Conservation (phyloP, 2,797 vertebrate genomes). For the Acanthis flammea region DNA sequence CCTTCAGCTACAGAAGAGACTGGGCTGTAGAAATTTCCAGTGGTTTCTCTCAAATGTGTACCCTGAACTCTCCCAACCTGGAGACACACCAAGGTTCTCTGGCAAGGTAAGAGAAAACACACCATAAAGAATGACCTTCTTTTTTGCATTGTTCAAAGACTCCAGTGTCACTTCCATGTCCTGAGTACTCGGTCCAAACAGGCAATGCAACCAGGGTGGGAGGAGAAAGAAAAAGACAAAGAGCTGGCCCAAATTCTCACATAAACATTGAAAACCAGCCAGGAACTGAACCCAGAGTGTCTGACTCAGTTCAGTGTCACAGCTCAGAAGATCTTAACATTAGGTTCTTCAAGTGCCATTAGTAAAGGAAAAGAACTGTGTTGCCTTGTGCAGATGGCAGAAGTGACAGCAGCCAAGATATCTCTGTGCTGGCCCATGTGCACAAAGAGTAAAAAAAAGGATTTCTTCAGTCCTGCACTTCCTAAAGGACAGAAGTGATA, state of each 20-base stretch:
- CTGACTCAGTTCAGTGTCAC: not conserved
- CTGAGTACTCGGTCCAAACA: not conserved
- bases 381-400: not conserved
- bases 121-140: not conserved
- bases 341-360: not conserved
- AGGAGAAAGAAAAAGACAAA: not conserved
- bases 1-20: conserved; percentile 77
- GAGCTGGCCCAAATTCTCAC: not conserved
- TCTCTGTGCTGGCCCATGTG: not conserved
- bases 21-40: conserved; percentile 84
- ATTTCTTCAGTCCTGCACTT: not conserved
- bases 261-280: not conserved
- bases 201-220: not conserved
- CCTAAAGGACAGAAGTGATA: not conserved
- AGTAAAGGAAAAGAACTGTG: not conserved
- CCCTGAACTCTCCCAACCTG: conserved; percentile 79
- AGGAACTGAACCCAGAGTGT: not conserved
- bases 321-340: not conserved
- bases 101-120: conserved; percentile 72
- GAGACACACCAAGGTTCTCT: conserved; percentile 71
- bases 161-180: not conserved
- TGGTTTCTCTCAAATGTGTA: conserved; percentile 87
- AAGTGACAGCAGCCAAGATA: not conserved
- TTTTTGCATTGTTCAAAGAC: not conserved
- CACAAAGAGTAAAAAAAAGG: not conserved